Evolutionary conservation across 1,140 invertebrate species (phyloP), one percentile per base, ranked within the genome.

Genomic region (Dolichoris vasculosae): DNA sequence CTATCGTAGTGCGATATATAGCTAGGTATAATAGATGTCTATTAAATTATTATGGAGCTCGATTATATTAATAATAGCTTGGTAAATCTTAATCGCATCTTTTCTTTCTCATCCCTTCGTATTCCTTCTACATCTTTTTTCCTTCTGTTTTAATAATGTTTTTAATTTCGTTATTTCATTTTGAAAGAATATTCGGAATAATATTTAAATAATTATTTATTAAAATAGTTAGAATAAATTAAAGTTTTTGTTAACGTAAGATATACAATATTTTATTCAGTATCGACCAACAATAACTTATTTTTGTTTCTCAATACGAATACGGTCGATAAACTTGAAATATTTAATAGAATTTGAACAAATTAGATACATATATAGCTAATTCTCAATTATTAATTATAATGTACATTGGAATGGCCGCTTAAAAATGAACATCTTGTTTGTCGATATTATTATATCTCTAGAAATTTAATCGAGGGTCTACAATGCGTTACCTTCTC

Each of bases 31-130:
- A 71, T 78, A 63, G 38, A 77, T 76, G 59, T 59, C 51, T 75
- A 85, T 84, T 84, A 40, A 84, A 84, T 84, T 84, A 79, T 79
- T 80, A 81, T n/a, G 46, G 64, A 9, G 23, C 64, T 85, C 84
- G 84, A 85, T 85, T 75, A 20, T 71, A 85, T 81, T 85, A 81
- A 32, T 48, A 80, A 71, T 59, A 48, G 32, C 81, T 32, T 48
- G 40, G 20, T 59, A 83, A 83, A 83, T 83, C 81, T 71, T 71
- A 83, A 40, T 63, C 30, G 13, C 17, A 17, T 23, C 40, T 46
- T 26, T 26, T 75, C 26, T n/a, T 17, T 35, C 75, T 35, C 35
- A 43, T 43, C 8, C 38, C 26, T 3, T 26, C 32, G 15, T 6
- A 35, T 6, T 67, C 38, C 7, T 13, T 15, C 38, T 17, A 40